A percentile compares a stretch with the other conserved stretches of the same genome.
These are phyloP conservation scores for Eugnorisma glareosa DNA, from an alignment of 2,888 invertebrate species.

Conservation along the genomic window DNA sequence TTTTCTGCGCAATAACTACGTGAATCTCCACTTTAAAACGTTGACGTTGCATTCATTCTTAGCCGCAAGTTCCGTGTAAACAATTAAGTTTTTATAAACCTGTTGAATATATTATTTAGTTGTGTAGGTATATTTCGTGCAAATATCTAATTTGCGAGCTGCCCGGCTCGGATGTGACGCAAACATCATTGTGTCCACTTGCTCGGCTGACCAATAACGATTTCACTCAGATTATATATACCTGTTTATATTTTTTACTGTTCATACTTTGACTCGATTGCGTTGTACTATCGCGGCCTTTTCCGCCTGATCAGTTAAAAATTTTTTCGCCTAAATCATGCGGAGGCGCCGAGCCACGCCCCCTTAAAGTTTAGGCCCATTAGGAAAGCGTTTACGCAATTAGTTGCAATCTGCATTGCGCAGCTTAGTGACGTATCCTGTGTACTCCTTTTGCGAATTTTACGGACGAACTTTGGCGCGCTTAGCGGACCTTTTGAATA, in stretches of 20 bases:
- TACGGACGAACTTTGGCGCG: too few relatives aligned
- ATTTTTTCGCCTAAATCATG: too few relatives aligned
- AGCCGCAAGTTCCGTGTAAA: conserved; percentile 54
- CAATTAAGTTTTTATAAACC: conserved; percentile 66
- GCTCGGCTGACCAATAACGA: conserved; percentile 79
- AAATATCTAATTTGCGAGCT: conserved; percentile 70
- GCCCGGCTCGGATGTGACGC: conserved; percentile 78
- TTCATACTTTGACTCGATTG: neutral
- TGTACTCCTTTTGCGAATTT: too few relatives aligned
- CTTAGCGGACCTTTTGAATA: too few relatives aligned
- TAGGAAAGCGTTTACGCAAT: too few relatives aligned
- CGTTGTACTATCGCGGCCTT: too few relatives aligned
- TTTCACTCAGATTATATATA: conserved; percentile 79
- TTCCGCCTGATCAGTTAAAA: too few relatives aligned
- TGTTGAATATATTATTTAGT: conserved; percentile 37
- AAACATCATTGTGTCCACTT: conserved; percentile 82
- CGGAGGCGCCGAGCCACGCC: too few relatives aligned
- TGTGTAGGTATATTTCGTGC: conserved; percentile 64
- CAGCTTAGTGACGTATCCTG: too few relatives aligned
- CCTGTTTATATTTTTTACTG: conserved; percentile 72
- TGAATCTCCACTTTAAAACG: conserved; percentile 39
- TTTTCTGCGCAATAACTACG: conserved; percentile 46
- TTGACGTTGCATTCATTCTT: conserved; percentile 37
- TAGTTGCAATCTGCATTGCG: too few relatives aligned
- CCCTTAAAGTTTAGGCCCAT: too few relatives aligned